A percentile compares a stretch with the other conserved stretches of the same genome.
Conservation (phyloP, 2,888 invertebrate genomes). For the Tachina fera region DNA sequence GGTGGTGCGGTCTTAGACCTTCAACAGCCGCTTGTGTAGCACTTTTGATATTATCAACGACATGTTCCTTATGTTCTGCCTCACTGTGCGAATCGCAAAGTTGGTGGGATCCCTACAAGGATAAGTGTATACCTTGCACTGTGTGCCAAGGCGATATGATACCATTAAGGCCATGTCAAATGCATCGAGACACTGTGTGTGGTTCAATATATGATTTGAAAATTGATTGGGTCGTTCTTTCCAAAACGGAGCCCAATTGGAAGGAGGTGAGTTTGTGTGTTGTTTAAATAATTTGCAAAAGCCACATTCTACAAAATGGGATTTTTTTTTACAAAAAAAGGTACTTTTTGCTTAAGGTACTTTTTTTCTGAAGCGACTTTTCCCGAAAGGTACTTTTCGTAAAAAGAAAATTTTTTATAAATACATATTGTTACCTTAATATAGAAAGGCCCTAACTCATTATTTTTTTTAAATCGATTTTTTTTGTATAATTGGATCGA, state of each 20-base stretch:
- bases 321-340: not conserved
- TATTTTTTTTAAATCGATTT: too few species aligned
- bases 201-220: constrained; percentile 87
- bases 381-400: too few species aligned
- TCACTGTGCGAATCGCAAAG: constrained; percentile 85
- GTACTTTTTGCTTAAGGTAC: not conserved
- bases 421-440: too few species aligned
- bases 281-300: not conserved
- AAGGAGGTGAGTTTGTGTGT: constrained; percentile 80
- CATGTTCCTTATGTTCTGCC: constrained; percentile 80
- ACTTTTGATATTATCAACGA: constrained; percentile 78
- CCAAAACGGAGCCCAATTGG: constrained; percentile 83
- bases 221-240: constrained; percentile 85
- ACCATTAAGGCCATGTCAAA: constrained; percentile 89
- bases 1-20: constrained; percentile 43
- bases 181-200: constrained; percentile 90
- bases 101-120: constrained; percentile 88
- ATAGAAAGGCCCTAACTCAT: too few species aligned
- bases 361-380: too few species aligned
- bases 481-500: too few species aligned
- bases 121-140: constrained; percentile 88
- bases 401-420: too few species aligned
- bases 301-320: not conserved
- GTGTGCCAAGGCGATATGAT: constrained; percentile 87
- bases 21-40: constrained; percentile 74